Evolutionary conservation across 2,888 invertebrate species (phyloP).

Genomic region (Galerucella calmariensis): DNA sequence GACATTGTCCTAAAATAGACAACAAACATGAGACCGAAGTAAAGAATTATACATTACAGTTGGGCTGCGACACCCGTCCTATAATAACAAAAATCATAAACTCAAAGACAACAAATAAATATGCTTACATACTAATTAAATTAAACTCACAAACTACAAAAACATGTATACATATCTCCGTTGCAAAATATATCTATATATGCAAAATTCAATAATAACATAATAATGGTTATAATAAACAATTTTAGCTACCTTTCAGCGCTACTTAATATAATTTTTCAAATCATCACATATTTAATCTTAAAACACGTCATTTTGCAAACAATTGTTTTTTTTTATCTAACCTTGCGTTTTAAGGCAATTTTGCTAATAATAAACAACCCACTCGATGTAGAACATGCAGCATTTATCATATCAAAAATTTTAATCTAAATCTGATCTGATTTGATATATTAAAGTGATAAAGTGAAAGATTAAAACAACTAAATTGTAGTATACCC

Average conservation of each 20-base stretch:
- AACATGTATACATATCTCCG: conserved; percentile 12
- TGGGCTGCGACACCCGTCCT: conserved; percentile 17
- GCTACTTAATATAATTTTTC: background rate
- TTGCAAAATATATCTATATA: conserved; percentile 13
- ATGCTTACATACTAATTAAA: conserved; percentile 20
- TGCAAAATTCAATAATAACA: background rate
- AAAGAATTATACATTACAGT: conserved; percentile 22
- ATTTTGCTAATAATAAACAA: background rate
- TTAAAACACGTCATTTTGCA: background rate
- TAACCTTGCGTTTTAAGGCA: background rate
- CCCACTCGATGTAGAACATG: background rate
- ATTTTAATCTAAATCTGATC: no score
- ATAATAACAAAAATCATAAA: conserved; percentile 33
- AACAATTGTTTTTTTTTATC: background rate
- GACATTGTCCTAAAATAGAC: conserved; percentile 35
- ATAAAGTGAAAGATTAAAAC: no score
- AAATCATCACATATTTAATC: background rate
- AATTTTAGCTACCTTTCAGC: background rate
- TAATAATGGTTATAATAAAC: background rate
- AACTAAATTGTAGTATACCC: no score
- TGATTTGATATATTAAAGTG: no score
- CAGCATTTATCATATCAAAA: background rate
- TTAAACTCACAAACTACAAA: conserved; percentile 20
- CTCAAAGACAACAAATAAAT: conserved; percentile 27
- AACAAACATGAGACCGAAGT: conserved; percentile 22